These are phyloP conservation scores for Oreortyx pictus DNA, from an alignment of 2,797 vertebrate species.

Conservation along the genomic window DNA sequence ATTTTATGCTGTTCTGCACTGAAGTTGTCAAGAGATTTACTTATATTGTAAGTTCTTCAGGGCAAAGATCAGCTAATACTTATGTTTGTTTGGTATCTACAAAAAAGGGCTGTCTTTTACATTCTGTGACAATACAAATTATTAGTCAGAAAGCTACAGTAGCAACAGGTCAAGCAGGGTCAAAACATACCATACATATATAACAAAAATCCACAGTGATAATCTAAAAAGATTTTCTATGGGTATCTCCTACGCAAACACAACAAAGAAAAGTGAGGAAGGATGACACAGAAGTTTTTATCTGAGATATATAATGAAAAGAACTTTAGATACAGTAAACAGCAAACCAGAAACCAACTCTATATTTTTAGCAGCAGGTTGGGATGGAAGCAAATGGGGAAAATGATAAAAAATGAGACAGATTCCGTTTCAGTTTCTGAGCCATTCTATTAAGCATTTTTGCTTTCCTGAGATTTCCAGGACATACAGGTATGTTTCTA, in stretches of 20 bases:
- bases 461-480: constrained; percentile 38
- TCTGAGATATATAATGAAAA: not conserved
- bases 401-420: constrained; percentile 19
- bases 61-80: not conserved
- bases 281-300: not conserved
- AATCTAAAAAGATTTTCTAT: not conserved
- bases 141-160: not conserved
- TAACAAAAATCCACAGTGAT: not conserved
- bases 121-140: not conserved
- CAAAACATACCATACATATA: not conserved
- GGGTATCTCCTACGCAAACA: not conserved
- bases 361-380: constrained; percentile 22
- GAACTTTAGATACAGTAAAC: not conserved
- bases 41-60: not conserved
- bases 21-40: not conserved
- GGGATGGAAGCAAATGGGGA: constrained; percentile 35
- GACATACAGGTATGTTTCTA: not conserved
- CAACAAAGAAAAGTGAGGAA: not conserved
- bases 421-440: constrained; percentile 42
- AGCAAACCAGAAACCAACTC: constrained; percentile 24
- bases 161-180: not conserved
- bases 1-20: not conserved
- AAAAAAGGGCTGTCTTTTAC: not conserved
- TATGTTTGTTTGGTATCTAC: not conserved
- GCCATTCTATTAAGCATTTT: not conserved